Evolutionary conservation across 2,888 invertebrate genomes (phyloP).

Genomic region (Netelia virgata): DNA sequence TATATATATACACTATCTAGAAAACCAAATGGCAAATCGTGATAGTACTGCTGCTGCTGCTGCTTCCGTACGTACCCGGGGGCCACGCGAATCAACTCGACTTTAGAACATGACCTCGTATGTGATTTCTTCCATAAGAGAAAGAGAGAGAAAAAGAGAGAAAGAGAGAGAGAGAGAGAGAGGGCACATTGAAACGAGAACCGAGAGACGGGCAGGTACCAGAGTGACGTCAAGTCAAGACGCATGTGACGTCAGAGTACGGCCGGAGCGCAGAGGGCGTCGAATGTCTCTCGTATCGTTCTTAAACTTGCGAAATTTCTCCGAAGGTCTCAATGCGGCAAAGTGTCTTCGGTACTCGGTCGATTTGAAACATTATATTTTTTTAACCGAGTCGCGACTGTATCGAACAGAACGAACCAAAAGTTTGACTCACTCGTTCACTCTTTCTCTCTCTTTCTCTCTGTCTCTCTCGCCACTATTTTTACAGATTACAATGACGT

Average conservation of each 20-base stretch:
- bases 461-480: neutral
- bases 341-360: too few relatives aligned
- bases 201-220: constrained; percentile 75
- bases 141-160: constrained; percentile 38
- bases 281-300: constrained; percentile 19
- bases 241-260: constrained; percentile 80
- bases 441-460: neutral
- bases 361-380: neutral
- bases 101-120: constrained; percentile 45
- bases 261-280: constrained; percentile 70
- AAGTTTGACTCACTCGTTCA: neutral
- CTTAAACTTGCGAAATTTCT: neutral
- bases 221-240: constrained; percentile 81
- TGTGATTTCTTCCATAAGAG: neutral
- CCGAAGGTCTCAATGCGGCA: too few relatives aligned
- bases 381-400: neutral
- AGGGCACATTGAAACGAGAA: constrained; percentile 38
- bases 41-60: constrained; percentile 51
- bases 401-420: neutral
- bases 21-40: constrained; percentile 61
- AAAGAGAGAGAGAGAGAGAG: constrained; percentile 14
- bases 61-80: constrained; percentile 19
- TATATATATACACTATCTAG: constrained; percentile 12
- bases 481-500: constrained; percentile 75
- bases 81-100: constrained; percentile 54